These are phyloP conservation scores for Albula goreensis DNA, from an alignment of 2,113 vertebrate genomes.

Conservation along the genomic window DNA sequence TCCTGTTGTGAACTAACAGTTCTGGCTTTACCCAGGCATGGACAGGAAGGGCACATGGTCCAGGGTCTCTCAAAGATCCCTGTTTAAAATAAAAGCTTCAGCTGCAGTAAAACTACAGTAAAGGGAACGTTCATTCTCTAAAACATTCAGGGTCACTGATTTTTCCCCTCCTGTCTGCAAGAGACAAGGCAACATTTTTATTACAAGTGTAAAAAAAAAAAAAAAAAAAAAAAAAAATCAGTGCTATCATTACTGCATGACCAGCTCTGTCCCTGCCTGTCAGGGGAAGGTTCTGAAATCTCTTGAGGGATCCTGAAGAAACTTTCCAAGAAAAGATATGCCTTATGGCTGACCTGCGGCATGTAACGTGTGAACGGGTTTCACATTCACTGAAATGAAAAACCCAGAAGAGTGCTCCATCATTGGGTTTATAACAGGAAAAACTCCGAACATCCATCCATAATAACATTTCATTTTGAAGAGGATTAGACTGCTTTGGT, in stretches of 20 bases:
- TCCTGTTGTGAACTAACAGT: conserved; percentile 86
- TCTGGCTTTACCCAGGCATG: conserved; percentile 62
- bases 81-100: conserved; percentile 2
- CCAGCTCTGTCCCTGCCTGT: background rate
- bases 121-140: background rate
- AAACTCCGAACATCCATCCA: background rate
- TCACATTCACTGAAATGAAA: conserved; percentile 6
- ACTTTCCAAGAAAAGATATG: background rate
- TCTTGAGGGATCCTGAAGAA: background rate
- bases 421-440: conserved; percentile 5
- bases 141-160: background rate
- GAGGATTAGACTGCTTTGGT: conserved; percentile 35
- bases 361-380: background rate
- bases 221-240: conserved; percentile 4
- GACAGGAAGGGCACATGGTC: conserved; percentile 62
- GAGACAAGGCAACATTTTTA: conserved; percentile 3
- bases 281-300: background rate
- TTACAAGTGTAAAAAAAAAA: background rate
- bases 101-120: background rate
- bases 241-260: conserved; percentile 11
- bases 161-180: background rate
- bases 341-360: conserved; percentile 3
- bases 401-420: background rate
- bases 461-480: conserved; percentile 42
- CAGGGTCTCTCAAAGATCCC: conserved; percentile 56